Base-by-base conservation (phyloP, 2,113 vertebrate species). In the Thinocorus orbignyianus region DNA sequence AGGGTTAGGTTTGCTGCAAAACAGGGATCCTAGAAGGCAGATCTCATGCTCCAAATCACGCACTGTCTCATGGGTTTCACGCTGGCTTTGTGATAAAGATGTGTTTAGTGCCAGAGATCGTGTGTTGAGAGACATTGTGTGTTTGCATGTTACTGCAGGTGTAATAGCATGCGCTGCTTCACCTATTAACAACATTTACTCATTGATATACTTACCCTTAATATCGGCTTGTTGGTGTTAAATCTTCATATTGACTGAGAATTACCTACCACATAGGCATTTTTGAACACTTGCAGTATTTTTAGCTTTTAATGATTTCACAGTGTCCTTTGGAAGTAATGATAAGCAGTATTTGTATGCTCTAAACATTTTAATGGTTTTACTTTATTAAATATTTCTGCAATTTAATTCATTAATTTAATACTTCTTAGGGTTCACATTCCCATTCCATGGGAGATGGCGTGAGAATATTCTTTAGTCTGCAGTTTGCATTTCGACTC, bases 81-180 rank as follows among this genome's bases (percentile, higher is more conserved):
- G n/a, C 1, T 3, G 55, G 26, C 52, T 69, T 78, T 61, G 44
- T 85, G 61, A 52, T 28, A 44, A 1, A 1, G 3, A 1, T 0
- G 30, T 55, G 19, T 68, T 65, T 49, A 37, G 24, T 60, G 57
- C 33, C 48, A 55, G 41, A 84, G 42, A 8, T 7, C 23, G 33
- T n/a, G 52, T 18, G 5, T 23, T 90, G 46, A 46, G 73, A 70
- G 46, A 35, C n/a, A n/a, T n/a, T n/a, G n/a, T n/a, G n/a, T 1
- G 1, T 44, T 39, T 51, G 55, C 19, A 3, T 35, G 24, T 14
- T 69, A 5, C 1, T 81, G 37, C 44, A n/a, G 17, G 4, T 84
- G 9, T 84, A 57, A 74, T 19, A 81, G 51, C 23, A 37, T 26
- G 55, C 0, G 3, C 42, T 79, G 1, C 41, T 86, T 60, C 11